These are phyloP conservation scores for Nezara viridula DNA, from an alignment of 2,888 invertebrate genomes.

Conservation along the genomic window DNA sequence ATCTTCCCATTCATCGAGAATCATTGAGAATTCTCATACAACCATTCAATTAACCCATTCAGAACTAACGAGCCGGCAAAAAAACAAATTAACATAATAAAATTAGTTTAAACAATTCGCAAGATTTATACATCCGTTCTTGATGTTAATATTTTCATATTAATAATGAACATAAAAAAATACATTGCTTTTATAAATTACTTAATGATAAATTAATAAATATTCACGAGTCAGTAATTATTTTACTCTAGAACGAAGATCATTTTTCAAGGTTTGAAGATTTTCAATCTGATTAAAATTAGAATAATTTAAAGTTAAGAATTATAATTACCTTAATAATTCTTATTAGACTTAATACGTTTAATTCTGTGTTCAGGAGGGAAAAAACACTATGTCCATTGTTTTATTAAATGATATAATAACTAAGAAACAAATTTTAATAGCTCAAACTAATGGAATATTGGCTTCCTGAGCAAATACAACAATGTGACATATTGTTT, in stretches of 20 bases:
- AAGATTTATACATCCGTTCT: background rate
- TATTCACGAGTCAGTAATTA: background rate
- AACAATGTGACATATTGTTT: no score
- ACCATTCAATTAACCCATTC: background rate
- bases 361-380: no score
- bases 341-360: no score
- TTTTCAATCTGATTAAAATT: background rate
- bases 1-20: background rate
- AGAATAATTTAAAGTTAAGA: no score
- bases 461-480: no score
- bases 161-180: background rate
- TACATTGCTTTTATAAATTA: background rate
- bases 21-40: constrained; percentile 16
- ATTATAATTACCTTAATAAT: no score
- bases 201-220: background rate
- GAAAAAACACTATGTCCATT: no score
- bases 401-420: no score
- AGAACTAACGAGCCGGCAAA: background rate
- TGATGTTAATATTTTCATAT: background rate
- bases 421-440: no score
- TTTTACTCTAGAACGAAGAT: background rate
- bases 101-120: background rate
- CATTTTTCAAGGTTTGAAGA: background rate
- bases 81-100: background rate
- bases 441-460: no score